phyloP scores from a whole-genome alignment of 2,113 vertebrate genomes.

The Pygoscelis antarcticus region DNA sequence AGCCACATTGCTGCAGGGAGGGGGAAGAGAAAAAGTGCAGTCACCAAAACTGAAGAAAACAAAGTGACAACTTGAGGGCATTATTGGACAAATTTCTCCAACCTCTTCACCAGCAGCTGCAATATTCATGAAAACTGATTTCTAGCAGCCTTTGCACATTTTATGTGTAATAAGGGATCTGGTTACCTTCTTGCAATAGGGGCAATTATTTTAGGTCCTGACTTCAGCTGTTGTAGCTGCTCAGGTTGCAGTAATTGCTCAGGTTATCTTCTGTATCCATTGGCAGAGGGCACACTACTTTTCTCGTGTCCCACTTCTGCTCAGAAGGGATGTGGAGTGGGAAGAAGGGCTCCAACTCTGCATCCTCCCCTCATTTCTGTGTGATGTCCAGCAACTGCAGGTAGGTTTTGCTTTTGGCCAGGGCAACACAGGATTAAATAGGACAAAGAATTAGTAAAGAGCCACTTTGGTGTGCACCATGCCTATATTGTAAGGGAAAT shows the following conservation, averaged over 20 bases:
- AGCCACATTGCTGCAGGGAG: accelerated
- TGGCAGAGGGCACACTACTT: neutral
- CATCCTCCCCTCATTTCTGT: neutral
- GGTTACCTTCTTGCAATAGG: accelerated
- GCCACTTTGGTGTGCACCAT: accelerated
- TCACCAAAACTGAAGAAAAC: neutral
- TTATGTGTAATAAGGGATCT: neutral
- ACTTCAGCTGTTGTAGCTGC: neutral
- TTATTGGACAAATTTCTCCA: neutral
- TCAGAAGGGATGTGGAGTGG: neutral
- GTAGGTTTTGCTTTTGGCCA: neutral
- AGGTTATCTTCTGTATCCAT: neutral
- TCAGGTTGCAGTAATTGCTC: neutral
- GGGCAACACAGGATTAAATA: neutral
- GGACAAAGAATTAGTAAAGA: neutral
- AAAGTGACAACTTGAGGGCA: neutral
- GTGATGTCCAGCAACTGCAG: neutral
- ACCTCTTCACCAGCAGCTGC: neutral
- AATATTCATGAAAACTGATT: neutral
- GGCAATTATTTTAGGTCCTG: neutral
- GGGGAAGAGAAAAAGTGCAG: neutral
- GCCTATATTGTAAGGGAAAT: neutral
- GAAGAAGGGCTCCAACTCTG: neutral
- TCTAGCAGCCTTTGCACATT: neutral
- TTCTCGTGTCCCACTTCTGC: neutral